phyloP scores from a whole-genome alignment of 2,113 vertebrate genomes.

The Eretmochelys imbricata region DNA sequence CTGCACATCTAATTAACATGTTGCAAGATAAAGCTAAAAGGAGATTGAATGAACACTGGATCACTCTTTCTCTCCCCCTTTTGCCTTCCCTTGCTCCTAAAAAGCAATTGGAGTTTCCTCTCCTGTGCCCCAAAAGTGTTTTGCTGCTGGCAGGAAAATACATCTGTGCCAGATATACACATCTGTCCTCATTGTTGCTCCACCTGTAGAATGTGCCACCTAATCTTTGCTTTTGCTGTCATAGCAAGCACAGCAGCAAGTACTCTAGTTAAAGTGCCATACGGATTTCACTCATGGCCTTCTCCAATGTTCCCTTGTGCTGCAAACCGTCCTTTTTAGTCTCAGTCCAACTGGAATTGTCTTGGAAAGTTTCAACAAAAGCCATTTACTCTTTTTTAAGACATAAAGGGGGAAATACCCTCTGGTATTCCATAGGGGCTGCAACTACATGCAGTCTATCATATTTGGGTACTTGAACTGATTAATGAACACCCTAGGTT shows the following conservation, averaged over 20 bases:
- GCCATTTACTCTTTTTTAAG: fast-evolving
- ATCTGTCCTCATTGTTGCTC: not conserved
- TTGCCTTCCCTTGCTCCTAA: not conserved
- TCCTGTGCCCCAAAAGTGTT: not conserved
- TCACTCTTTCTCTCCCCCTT: not conserved
- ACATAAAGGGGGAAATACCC: not conserved
- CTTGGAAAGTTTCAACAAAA: not conserved
- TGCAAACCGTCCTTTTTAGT: not conserved
- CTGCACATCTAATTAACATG: conserved; percentile 34
- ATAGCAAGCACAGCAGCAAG: not conserved
- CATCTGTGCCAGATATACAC: not conserved
- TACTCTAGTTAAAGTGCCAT: fast-evolving
- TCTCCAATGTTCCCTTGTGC: not conserved
- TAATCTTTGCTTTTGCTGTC: not conserved
- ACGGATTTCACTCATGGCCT: fast-evolving
- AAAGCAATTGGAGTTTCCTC: not conserved
- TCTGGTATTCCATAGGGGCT: too few species aligned
- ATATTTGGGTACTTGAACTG: not conserved
- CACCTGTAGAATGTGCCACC: not conserved
- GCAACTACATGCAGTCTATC: not conserved
- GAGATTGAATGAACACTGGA: conserved; percentile 22
- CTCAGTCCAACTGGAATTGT: not conserved
- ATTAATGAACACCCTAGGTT: not conserved
- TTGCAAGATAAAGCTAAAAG: not conserved
- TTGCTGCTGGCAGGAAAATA: not conserved